Evolutionary conservation across 2,888 invertebrate species (phyloP).

Genomic region (Kuschelorhynchus macadamiae): DNA sequence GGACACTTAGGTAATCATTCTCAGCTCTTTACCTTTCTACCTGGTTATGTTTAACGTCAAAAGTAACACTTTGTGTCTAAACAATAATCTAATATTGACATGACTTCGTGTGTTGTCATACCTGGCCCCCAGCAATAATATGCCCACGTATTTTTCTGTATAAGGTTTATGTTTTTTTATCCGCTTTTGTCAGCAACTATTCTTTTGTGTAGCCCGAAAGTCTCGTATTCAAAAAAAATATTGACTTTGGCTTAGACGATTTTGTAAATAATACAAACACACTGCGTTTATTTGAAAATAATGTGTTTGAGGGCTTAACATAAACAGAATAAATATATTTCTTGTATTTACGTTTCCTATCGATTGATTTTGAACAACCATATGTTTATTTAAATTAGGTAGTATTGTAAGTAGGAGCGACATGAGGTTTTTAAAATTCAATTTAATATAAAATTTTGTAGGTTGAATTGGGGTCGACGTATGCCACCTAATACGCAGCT

Average conservation of each 20-base stretch:
- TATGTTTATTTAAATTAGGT: conserved; percentile 21
- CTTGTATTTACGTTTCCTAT: conserved; percentile 24
- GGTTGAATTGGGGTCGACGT: too few species aligned
- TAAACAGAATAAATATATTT: conserved; percentile 47
- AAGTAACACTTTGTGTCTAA: conserved; percentile 45
- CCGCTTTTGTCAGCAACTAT: conserved; percentile 37
- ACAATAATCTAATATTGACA: conserved; percentile 47
- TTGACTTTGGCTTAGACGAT: conserved; percentile 43
- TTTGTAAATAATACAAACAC: conserved; percentile 43
- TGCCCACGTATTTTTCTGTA: conserved; percentile 33
- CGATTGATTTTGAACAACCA: conserved; percentile 13
- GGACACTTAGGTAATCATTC: conserved; percentile 20
- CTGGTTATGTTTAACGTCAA: conserved; percentile 40
- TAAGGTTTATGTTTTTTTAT: conserved; percentile 27
- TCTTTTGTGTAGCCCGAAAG: conserved; percentile 29
- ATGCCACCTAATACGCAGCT: too few species aligned
- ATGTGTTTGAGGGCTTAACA: conserved; percentile 51
- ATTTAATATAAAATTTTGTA: too few species aligned
- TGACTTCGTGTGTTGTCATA: conserved; percentile 16
- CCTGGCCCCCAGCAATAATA: conserved; percentile 7
- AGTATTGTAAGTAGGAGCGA: too few species aligned
- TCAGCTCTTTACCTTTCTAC: conserved; percentile 31
- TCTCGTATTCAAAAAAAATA: conserved; percentile 39
- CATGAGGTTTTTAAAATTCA: too few species aligned
- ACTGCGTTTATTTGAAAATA: conserved; percentile 46